A percentile compares a stretch with the other conserved stretches of the same genome.
phyloP scores from a whole-genome alignment of 1,140 invertebrate species.

The Papilio xuthus region DNA sequence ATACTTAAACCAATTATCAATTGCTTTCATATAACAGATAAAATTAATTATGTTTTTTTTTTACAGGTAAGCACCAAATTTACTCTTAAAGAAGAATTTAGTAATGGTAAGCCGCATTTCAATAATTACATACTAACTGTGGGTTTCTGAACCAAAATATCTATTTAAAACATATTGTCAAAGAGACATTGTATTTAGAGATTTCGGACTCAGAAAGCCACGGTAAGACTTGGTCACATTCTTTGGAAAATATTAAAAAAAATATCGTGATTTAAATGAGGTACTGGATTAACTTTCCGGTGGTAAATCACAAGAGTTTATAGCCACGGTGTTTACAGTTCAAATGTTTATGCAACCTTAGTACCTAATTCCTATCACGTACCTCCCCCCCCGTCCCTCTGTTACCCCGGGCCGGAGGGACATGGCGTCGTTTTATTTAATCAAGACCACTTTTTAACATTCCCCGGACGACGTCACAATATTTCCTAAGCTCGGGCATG shows the following conservation, averaged over 20 bases:
- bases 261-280: conserved; percentile 29
- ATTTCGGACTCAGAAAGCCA: no score
- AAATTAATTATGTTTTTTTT: conserved; percentile 34
- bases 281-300: not conserved
- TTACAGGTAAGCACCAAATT: conserved; percentile 58
- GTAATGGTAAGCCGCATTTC: conserved; percentile 33
- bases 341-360: conserved; percentile 54
- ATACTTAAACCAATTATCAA: no score
- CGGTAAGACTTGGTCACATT: no score
- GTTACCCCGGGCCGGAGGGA: conserved; percentile 6
- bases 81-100: conserved; percentile 42
- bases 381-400: conserved; percentile 45
- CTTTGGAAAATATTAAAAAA: not conserved
- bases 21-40: not conserved
- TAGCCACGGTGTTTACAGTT: conserved; percentile 60
- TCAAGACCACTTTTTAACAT: conserved; percentile 78
- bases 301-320: conserved; percentile 51
- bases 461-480: conserved; percentile 64
- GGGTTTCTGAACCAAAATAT: not conserved
- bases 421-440: conserved; percentile 75
- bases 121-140: not conserved
- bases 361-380: conserved; percentile 66
- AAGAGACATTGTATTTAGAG: no score
- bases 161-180: no score
- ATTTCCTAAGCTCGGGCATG: conserved; percentile 68